Base-by-base conservation (phyloP, 2,888 invertebrate genomes). In the Harpagoxenus sublaevis region DNA sequence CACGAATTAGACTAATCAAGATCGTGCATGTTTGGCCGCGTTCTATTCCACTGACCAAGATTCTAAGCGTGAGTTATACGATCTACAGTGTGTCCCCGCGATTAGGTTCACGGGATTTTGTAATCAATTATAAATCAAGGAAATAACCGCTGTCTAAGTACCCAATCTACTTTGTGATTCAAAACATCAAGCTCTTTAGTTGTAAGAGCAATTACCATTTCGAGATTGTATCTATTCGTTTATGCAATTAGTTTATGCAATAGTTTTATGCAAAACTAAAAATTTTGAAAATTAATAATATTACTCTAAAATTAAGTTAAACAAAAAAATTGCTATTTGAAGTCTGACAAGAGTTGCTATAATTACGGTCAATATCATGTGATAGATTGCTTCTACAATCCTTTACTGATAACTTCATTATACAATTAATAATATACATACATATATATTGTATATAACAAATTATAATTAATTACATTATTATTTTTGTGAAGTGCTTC, bases 31-130 rank as follows among this genome's bases (percentile, higher is more conserved):
- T 60, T 79, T 42, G 70, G 70, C 57, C 45, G 57, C 78, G 78
- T 45, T 70, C 79, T 79, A 79, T 79, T 79, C 57, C 2, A 79
- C 79, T 79, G 79, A 79, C 79, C 79, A 79, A 79, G 79, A 79
- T 79, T 79, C 45, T 70, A 45, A 70, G 45, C 45, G 71, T 79
- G 70, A 78, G 28, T 70, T 79, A 71, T 79, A 45, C 71, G 57
- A 79, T 45, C 57, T 71, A 79, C 79, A 79, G 60, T 79, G 71
- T 79, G 79, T 79, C 71, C 71, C 71, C 48, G 71, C 57, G 79
- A 79, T 79, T 79, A 79, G 35, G 57, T 70, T 79, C 79, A 79
- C 79, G 79, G 79, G 71, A 79, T 71, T 79, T 71, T 4, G 57
- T 79, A 79, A 79, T 79, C 71, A 79, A 71, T 79, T 79, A 71